Percentiles rank a stretch among this genome's conserved stretches.
phyloP scores from a whole-genome alignment of 1,140 invertebrate genomes.

The Bombus fervidus region DNA sequence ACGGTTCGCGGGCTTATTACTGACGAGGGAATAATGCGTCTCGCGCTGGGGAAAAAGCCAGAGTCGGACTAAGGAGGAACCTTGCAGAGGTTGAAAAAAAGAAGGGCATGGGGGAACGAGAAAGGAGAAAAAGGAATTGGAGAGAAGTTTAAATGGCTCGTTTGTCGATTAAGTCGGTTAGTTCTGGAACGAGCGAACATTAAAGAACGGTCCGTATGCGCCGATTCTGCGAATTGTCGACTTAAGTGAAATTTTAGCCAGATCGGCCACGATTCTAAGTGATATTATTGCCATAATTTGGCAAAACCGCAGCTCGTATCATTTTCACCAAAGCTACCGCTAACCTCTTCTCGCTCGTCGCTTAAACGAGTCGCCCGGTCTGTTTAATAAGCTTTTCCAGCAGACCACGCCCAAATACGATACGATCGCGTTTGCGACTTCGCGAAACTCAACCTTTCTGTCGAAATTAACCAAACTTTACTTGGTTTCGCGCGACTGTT shows the following conservation, averaged over 20 bases:
- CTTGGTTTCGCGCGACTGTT: too few relatives aligned
- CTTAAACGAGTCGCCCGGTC: too few relatives aligned
- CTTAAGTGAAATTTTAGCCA: constrained; percentile 63
- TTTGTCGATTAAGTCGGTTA: constrained; percentile 56
- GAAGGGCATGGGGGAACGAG: neutral
- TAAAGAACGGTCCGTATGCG: constrained; percentile 41
- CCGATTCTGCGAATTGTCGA: constrained; percentile 42
- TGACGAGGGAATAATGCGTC: neutral
- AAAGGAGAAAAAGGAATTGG: constrained; percentile 12
- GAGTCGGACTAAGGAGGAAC: neutral
- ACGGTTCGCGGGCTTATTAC: neutral
- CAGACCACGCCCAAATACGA: neutral
- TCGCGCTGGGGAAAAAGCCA: too few relatives aligned
- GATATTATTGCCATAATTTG: constrained; percentile 68
- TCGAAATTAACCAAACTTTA: neutral
- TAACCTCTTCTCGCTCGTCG: neutral
- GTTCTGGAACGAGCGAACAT: constrained; percentile 58
- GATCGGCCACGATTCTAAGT: constrained; percentile 35
- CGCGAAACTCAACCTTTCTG: neutral
- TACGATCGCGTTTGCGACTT: neutral
- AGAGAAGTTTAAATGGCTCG: constrained; percentile 53
- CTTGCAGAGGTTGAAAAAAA: neutral
- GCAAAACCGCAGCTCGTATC: constrained; percentile 50
- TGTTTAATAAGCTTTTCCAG: neutral
- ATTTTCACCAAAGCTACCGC: constrained; percentile 16